Base-by-base conservation (phyloP, 2,113 vertebrate genomes). In the Cololabis saira region DNA sequence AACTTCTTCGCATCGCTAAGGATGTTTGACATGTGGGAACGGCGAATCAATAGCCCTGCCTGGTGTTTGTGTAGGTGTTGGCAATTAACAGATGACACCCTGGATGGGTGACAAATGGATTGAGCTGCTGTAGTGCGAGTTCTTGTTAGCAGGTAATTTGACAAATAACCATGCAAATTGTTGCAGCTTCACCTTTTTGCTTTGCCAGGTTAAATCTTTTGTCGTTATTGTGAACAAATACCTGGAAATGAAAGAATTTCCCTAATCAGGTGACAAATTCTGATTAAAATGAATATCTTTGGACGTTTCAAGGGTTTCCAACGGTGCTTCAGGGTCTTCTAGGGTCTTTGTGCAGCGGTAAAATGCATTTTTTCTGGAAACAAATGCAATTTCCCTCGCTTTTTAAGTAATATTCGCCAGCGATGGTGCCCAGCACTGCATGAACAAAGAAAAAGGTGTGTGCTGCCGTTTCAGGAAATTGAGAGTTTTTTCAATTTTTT, bases 41-140 rank as follows among this genome's bases (percentile, higher is more conserved):
- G 56, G 79, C 61, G 70, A 79, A 91, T 90, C 87, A 12, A 87
- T 87, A 70, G 1, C 40, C 10, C 61, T 22, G 60, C 67, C 61
- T 53, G 62, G 49, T 22, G 76, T 52, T 59, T 9, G 67, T 41
- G 81, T 75, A 64, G 76, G 83, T 33, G 64, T 82, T 57, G 21
- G 87, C 74, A 89, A 84, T 87, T 87, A 90, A 79, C 83, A 67
- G 72, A 53, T 71, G 27, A 57, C 54, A 42, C 45, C 58, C 67
- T 40, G 42, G 58, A 72, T 60, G 11, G 16, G 71, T 67, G 81
- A 78, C 77, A 75, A 78, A 72, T 59, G 71, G 80, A 77, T 83
- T 79, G 61, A 75, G 66, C 50, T 53, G 24, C 56, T 52, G 64
- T 21, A 51, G 74, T 52, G 49, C 56, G 44, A 58, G 37, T 33